Conservation (phyloP, 2,888 invertebrate species). For the Lasius platythorax region DNA sequence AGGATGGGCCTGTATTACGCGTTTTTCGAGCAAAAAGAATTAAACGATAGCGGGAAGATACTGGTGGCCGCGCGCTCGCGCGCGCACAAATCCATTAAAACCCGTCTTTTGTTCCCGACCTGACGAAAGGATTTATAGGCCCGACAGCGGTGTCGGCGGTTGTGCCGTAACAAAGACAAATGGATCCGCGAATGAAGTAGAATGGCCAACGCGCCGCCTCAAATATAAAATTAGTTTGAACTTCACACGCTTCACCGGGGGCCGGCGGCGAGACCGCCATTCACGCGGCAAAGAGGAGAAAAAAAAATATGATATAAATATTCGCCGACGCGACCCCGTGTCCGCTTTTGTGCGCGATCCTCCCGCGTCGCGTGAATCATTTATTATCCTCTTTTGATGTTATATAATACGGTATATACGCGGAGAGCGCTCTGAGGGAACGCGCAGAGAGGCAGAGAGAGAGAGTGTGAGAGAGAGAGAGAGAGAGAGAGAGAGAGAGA, state of each 20-base stretch:
- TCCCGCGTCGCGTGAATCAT: slow-evolving; percentile 38
- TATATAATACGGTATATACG: slow-evolving; percentile 28
- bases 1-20: not conserved
- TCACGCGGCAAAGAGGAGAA: not conserved
- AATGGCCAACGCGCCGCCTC: slow-evolving; percentile 33
- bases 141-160: slow-evolving; percentile 36
- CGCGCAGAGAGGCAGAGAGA: not conserved
- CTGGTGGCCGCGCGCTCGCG: not conserved
- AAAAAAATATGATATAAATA: slow-evolving; percentile 33
- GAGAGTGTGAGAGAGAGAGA: too few species aligned
- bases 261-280: not conserved
- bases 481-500: too few species aligned
- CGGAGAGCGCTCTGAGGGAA: not conserved
- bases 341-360: slow-evolving; percentile 29
- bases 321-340: slow-evolving; percentile 15
- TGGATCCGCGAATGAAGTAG: slow-evolving; percentile 52
- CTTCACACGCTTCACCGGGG: not conserved
- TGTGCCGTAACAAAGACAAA: slow-evolving; percentile 53
- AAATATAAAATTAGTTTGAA: slow-evolving; percentile 55
- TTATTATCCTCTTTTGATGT: slow-evolving; percentile 45
- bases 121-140: slow-evolving; percentile 56
- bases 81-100: slow-evolving; percentile 51
- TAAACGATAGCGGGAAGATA: slow-evolving; percentile 38
- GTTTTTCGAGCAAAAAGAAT: slow-evolving; percentile 40
- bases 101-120: slow-evolving; percentile 48